Conservation (phyloP, 2,113 vertebrate species). For the Cairina moschata region DNA sequence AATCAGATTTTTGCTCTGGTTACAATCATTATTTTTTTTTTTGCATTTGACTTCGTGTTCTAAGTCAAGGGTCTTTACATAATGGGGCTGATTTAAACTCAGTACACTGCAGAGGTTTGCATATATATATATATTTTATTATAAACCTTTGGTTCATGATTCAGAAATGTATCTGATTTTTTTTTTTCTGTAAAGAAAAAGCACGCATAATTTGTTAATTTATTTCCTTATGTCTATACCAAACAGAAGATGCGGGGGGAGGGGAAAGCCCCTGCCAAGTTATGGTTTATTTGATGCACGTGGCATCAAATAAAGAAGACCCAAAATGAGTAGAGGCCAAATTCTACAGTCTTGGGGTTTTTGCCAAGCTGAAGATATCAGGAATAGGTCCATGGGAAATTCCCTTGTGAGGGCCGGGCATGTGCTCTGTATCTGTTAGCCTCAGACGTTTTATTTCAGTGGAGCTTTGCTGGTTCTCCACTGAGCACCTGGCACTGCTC, state of each 20-base stretch:
- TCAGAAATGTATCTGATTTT: slow-evolving; percentile 13
- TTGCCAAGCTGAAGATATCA: neutral
- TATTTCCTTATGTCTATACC: slow-evolving; percentile 38
- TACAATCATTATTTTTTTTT: slow-evolving; percentile 7
- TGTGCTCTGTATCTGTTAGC: neutral
- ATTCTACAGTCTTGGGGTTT: neutral
- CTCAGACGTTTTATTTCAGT: neutral
- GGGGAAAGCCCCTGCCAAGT: neutral
- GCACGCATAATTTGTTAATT: neutral
- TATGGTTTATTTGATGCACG: neutral
- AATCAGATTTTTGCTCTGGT: slow-evolving; percentile 49
- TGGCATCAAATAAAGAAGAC: neutral
- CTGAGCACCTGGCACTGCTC: neutral
- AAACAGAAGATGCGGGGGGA: slow-evolving; percentile 30
- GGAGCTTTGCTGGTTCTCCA: neutral
- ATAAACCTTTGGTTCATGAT: slow-evolving; percentile 23
- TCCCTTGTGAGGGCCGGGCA: neutral
- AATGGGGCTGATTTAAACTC: neutral
- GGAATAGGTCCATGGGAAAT: neutral
- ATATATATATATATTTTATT: slow-evolving; percentile 15
- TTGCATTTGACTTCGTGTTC: neutral
- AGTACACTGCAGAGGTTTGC: slow-evolving; percentile 9
- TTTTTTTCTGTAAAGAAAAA: slow-evolving; percentile 38
- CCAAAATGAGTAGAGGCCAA: slow-evolving; percentile 3
- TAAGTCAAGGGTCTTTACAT: neutral